These are phyloP conservation scores for Callipepla squamata DNA, from an alignment of 2,113 vertebrate species.

Conservation along the genomic window DNA sequence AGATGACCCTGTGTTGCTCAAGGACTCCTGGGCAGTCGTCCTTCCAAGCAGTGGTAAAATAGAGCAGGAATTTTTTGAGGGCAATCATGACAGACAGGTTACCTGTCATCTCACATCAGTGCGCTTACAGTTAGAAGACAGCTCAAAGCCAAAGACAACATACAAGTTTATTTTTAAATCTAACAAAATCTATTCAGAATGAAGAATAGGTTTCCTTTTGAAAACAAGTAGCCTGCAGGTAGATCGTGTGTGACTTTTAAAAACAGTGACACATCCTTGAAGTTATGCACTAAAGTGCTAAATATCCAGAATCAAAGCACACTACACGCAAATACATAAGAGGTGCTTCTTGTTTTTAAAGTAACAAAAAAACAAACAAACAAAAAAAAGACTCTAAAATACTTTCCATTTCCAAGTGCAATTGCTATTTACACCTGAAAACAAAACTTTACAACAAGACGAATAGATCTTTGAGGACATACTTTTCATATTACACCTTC, in stretches of 20 bases:
- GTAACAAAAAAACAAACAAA: background rate
- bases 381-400: background rate
- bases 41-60: background rate
- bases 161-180: background rate
- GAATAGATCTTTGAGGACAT: background rate
- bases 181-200: background rate
- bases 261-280: background rate
- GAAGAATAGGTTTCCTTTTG: background rate
- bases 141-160: conserved; percentile 28
- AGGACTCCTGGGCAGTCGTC: background rate
- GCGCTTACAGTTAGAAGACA: background rate
- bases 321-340: background rate
- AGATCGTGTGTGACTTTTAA: background rate
- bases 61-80: background rate
- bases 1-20: background rate
- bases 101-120: conserved; percentile 45
- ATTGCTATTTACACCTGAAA: background rate
- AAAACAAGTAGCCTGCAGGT: background rate
- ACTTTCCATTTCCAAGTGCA: background rate
- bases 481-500: background rate
- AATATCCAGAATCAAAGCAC: background rate
- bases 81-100: background rate
- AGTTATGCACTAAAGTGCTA: background rate
- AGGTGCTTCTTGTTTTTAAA: background rate
- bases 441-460: background rate